Evolutionary conservation across 2,888 invertebrate genomes (phyloP), one percentile per base, ranked within the genome.

Genomic region (Branchipolynoe longqiensis): DNA sequence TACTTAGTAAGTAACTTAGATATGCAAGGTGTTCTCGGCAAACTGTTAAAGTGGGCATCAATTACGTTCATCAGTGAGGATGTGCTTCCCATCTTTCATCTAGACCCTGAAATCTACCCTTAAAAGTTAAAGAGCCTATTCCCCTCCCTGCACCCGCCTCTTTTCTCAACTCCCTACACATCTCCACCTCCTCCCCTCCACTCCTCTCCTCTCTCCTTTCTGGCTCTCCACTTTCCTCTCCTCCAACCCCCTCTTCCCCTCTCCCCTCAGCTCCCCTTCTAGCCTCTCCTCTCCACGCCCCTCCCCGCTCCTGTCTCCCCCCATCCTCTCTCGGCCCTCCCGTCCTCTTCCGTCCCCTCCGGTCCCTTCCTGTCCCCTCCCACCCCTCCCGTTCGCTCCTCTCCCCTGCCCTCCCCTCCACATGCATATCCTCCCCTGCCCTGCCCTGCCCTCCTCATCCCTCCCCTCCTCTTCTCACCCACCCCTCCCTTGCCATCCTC

Each of bases 21-120:
- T n/a, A n/a, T n/a, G n/a, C n/a, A n/a, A n/a, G n/a, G n/a, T n/a
- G n/a, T n/a, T n/a, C n/a, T n/a, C n/a, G n/a, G n/a, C n/a, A n/a
- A n/a, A n/a, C n/a, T n/a, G n/a, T n/a, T n/a, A n/a, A n/a, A 62
- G 62, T 62, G 62, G 31, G 14, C 12, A 62, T 62, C 14, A 31
- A 62, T 62, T 1, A 62, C 31, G 62, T 12, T 25, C 62, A 25
- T 14, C 62, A 28, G 31, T 62, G 25, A 25, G 62, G 31, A 62
- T 62, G 31, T 62, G 62, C 62, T 62, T 14, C 62, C 28, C 25
- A 14, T 62, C 62, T n/a, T 31, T n/a, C 62, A 62, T n/a, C 62
- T n/a, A 25, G 56, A 56, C 56, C 56, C 56, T n/a, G 3, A 8
- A 25, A 14, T 56, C 22, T 25, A 3, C 56, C 22, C 56, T 56